Evolutionary conservation across 2,113 vertebrate species (phyloP).

Genomic region (Podiceps cristatus): DNA sequence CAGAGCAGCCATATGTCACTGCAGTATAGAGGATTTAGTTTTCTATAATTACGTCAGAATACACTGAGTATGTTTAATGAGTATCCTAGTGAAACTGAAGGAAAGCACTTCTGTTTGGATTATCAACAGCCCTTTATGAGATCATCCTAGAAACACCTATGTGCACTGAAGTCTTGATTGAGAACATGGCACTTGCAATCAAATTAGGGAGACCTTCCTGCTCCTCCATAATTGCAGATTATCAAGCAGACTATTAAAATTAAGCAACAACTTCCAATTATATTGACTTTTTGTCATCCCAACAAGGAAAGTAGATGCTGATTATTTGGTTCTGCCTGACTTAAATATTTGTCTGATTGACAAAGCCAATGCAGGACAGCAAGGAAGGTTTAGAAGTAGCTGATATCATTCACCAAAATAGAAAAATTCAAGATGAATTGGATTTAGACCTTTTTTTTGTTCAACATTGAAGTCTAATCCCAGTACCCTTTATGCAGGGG

Average conservation of each 20-base stretch:
- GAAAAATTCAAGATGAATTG: not conserved
- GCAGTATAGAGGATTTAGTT: not conserved
- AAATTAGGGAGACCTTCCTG: not conserved
- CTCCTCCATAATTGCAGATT: not conserved
- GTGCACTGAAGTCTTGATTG: not conserved
- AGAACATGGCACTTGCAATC: not conserved
- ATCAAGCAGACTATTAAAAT: not conserved
- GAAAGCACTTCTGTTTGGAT: not conserved
- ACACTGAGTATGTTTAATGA: not conserved
- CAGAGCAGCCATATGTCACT: constrained; percentile 4
- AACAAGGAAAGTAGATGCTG: not conserved
- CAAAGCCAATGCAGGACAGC: not conserved
- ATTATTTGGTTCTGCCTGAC: not conserved
- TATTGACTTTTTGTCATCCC: not conserved
- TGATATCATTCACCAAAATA: not conserved
- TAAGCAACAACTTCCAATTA: not conserved
- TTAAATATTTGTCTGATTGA: not conserved
- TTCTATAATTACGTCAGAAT: not conserved
- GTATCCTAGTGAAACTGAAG: not conserved
- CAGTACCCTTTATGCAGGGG: not conserved
- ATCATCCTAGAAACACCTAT: not conserved
- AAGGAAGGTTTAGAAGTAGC: not conserved
- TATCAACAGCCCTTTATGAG: not conserved
- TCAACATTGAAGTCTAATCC: not conserved
- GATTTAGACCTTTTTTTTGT: not conserved